These are phyloP conservation scores for Lycopodina hypogea DNA, from an alignment of 37 sponge, comb jelly and placozoan genomes.

Conservation along the genomic window DNA sequence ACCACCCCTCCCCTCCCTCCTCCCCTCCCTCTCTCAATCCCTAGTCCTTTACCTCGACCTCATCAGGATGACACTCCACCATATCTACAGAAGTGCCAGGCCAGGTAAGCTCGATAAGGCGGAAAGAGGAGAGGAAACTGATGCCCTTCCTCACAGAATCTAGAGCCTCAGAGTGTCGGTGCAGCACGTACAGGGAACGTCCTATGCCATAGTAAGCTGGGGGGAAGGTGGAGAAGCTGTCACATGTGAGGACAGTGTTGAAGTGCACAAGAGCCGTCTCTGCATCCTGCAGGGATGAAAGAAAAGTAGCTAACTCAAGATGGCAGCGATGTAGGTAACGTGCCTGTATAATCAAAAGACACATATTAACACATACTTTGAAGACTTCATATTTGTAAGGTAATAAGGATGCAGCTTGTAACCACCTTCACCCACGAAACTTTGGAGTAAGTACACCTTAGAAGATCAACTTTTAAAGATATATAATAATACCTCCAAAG, in stretches of 20 bases:
- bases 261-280: conserved; percentile 24
- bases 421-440: too few species aligned
- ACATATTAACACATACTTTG: too few species aligned
- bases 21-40: background rate
- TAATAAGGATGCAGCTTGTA: too few species aligned
- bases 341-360: too few species aligned
- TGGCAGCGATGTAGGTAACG: background rate
- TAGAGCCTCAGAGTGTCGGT: conserved; percentile 25
- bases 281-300: background rate
- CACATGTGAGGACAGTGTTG: background rate
- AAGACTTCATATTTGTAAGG: too few species aligned
- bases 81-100: conserved; percentile 29
- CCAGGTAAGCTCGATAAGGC: conserved; percentile 9
- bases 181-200: background rate
- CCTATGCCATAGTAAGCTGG: conserved; percentile 30
- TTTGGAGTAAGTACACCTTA: too few species aligned
- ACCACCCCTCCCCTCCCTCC: background rate
- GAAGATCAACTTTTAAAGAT: too few species aligned
- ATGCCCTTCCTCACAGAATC: conserved; percentile 12
- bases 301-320: too few species aligned
- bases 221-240: conserved; percentile 3
- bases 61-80: conserved; percentile 8
- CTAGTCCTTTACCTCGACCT: conserved; percentile 17
- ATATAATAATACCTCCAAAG: too few species aligned
- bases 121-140: background rate